phyloP scores from a whole-genome alignment of 2,888 invertebrate species.

The Leptothorax acervorum region DNA sequence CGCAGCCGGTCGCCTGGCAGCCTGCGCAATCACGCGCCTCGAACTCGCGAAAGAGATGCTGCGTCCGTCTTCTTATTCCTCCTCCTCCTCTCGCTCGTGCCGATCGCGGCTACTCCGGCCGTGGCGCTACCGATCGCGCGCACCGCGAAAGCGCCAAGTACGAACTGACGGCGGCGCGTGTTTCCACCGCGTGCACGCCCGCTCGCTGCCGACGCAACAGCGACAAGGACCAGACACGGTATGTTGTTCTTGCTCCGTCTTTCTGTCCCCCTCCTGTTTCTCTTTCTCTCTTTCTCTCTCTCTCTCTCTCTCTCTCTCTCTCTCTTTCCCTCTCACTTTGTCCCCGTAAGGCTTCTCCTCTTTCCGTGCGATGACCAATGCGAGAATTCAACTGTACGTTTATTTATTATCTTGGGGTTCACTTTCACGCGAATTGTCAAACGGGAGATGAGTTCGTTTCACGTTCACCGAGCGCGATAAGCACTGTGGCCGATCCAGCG shows the following conservation, averaged over 20 bases:
- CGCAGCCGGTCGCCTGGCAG: slow-evolving; percentile 44
- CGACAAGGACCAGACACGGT: neutral
- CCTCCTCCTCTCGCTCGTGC: slow-evolving; percentile 40
- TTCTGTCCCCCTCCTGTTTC: neutral
- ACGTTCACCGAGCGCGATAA: slow-evolving; percentile 19
- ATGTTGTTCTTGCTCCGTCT: slow-evolving; percentile 16
- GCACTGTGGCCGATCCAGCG: neutral
- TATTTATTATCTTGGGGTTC: neutral
- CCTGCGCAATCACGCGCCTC: slow-evolving; percentile 53
- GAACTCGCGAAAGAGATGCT: slow-evolving; percentile 38
- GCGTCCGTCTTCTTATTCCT: slow-evolving; percentile 47
- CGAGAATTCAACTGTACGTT: neutral
- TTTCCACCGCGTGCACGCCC: slow-evolving; percentile 61
- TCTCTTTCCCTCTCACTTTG: slow-evolving; percentile 36
- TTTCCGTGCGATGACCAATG: slow-evolving; percentile 32
- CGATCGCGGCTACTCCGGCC: slow-evolving; percentile 41
- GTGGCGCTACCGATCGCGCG: slow-evolving; percentile 67
- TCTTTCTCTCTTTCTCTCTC: slow-evolving; percentile 46
- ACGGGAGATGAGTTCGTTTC: neutral
- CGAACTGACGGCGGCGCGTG: slow-evolving; percentile 79
- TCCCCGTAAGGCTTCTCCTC: slow-evolving; percentile 40
- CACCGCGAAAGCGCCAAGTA: slow-evolving; percentile 76
- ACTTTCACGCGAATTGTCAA: slow-evolving; percentile 24
- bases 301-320: slow-evolving; percentile 2
- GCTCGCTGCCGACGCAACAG: slow-evolving; percentile 4